Evolutionary conservation across 2,113 vertebrate genomes (phyloP), one percentile per base, ranked within the genome.

Genomic region (Boulengeromyrus knoepffleri): DNA sequence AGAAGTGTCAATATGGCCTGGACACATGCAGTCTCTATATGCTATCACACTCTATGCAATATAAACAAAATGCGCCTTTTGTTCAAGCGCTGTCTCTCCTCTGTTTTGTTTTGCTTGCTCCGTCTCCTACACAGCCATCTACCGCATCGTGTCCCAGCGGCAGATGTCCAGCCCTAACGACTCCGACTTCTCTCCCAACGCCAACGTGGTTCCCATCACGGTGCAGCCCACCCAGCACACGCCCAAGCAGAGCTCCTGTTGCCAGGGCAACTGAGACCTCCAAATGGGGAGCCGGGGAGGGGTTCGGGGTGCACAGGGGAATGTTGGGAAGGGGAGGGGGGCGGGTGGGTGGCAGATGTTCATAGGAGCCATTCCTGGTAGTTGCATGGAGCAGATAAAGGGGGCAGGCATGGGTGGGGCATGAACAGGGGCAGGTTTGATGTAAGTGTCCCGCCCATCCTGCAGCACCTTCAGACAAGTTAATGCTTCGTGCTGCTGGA

Each of bases 191-290:
- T 96, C 96, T 0, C 96, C 97, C 56, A 93, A 94, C 93, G 96
- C 95, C 45, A 94, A 96, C 92, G 96, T 98, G 0, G 97, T 97
- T 83, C 97, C 97, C 93, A 97, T 97, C 94, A 96, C 94, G 6
- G 96, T 97, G 85, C 96, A 97, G 93, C 97, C 97, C 93, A 97
- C 97, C 0, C 96, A 97, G 92, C 96, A 94, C 94, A 95, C 96
- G 6, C 77, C 92, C 92, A 95, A 90, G 87, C 96, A 96, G 92
- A 89, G 92, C 0, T 92, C 94, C 89, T 98, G 97, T 95, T 98
- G 97, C 95, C 97, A 97, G 95, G 96, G 93, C 94, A 97, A 97
- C 95, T 97, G 94, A 97, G 91, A 87, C 92, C 90, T 89, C 70
- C 49, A 15, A n/a, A 52, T 17, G 31, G 50, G 89, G 53, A 56